Evolutionary conservation across 2,113 vertebrate species (phyloP).

Genomic region (Corydoras sp.): DNA sequence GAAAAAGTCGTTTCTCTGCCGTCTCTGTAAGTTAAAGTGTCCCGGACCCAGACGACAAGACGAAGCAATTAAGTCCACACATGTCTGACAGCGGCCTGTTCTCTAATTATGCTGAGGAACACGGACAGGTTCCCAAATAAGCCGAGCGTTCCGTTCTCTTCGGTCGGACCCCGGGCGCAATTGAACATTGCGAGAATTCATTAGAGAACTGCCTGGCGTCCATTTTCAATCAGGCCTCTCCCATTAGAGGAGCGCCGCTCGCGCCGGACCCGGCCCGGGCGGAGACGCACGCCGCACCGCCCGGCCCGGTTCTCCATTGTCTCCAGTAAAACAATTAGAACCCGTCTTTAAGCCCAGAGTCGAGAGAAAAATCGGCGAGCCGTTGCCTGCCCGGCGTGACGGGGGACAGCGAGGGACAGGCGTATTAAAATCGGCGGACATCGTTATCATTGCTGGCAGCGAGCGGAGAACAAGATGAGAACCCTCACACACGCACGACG

Average conservation of each 20-base stretch:
- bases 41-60: constrained; percentile 4
- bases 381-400: constrained; percentile 1
- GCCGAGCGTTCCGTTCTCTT: neutral
- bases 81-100: constrained; percentile 5
- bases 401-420: neutral
- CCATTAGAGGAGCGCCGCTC: neutral
- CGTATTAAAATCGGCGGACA: constrained; percentile 6
- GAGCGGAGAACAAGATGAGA: constrained; percentile 20
- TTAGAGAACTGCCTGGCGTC: neutral
- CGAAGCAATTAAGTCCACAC: constrained; percentile 28
- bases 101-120: constrained; percentile 22
- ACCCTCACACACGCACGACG: neutral
- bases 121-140: constrained; percentile 31
- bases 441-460: constrained; percentile 13
- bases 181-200: neutral
- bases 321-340: constrained; percentile 21
- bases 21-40: too few species aligned
- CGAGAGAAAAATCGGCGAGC: constrained; percentile 9
- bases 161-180: constrained; percentile 2
- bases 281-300: neutral
- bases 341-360: neutral
- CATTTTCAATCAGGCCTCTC: neutral
- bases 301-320: constrained; percentile 11
- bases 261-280: neutral
- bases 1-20: too few species aligned